These are phyloP conservation scores for Neoseiulus cucumeris DNA, from an alignment of 1,140 invertebrate species.

Conservation along the genomic window DNA sequence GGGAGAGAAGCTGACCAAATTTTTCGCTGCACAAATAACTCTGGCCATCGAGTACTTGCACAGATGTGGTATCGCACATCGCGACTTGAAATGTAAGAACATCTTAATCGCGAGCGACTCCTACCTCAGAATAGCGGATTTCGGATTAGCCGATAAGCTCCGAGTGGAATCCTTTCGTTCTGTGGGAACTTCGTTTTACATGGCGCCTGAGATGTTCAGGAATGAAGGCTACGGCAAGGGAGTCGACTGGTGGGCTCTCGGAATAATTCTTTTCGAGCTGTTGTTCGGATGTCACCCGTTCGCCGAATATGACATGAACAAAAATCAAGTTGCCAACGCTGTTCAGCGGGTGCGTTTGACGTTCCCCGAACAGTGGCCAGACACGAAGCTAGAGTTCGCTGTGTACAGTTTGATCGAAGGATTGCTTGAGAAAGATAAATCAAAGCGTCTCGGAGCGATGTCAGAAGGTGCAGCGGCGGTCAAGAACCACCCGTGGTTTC, in stretches of 20 bases:
- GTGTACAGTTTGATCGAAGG: too few species aligned
- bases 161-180: background rate
- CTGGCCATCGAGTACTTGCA: constrained; percentile 14
- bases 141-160: background rate
- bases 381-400: too few species aligned
- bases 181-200: constrained; percentile 13
- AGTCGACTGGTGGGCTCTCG: constrained; percentile 2
- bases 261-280: constrained; percentile 10
- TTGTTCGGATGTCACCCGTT: background rate
- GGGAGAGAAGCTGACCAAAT: too few species aligned
- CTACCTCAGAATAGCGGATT: background rate
- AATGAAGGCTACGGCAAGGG: background rate
- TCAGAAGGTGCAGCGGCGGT: too few species aligned
- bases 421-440: too few species aligned
- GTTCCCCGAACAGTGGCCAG: too few species aligned
- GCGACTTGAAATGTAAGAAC: constrained; percentile 14
- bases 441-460: too few species aligned
- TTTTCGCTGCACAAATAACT: too few species aligned
- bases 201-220: constrained; percentile 14
- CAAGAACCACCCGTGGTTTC: too few species aligned
- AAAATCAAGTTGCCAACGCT: too few species aligned
- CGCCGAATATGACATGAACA: too few species aligned
- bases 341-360: too few species aligned
- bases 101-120: constrained; percentile 14
- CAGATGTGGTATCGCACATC: constrained; percentile 5